phyloP scores from a whole-genome alignment of 2,797 vertebrate genomes.

The Peromyscus nudipes region DNA sequence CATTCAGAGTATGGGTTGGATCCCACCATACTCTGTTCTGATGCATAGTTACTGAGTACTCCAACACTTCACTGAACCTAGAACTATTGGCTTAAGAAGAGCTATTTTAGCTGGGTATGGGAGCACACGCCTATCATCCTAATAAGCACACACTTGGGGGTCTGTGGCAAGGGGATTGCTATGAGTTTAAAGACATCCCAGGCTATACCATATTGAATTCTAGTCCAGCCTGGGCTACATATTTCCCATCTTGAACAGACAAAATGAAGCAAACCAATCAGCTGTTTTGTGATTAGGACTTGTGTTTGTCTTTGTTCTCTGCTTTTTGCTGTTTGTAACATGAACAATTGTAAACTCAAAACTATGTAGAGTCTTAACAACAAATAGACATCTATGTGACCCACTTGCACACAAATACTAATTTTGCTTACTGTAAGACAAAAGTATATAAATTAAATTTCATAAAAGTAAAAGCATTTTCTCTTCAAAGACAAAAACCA shows the following conservation, averaged over 20 bases:
- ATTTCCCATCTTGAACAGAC: neutral
- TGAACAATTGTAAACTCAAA: neutral
- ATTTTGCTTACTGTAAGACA: neutral
- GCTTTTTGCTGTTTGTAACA: neutral
- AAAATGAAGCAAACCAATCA: neutral
- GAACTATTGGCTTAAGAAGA: neutral
- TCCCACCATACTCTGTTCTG: neutral
- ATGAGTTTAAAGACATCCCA: neutral
- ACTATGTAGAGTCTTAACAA: neutral
- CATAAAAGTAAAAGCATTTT: constrained; percentile 40
- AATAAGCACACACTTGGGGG: neutral
- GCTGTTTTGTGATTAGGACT: neutral
- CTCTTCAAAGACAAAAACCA: constrained; percentile 29
- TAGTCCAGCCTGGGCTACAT: neutral
- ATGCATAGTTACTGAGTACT: neutral
- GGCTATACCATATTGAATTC: neutral
- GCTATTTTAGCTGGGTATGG: neutral
- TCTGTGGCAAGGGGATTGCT: neutral
- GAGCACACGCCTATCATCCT: neutral
- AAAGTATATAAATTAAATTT: constrained; percentile 8
- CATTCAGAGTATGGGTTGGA: neutral
- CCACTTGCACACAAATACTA: neutral
- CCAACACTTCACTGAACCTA: neutral
- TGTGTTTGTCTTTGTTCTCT: neutral
- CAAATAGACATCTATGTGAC: neutral